Evolutionary conservation across 2,888 invertebrate genomes (phyloP).

Genomic region (Cephus rjabovi): DNA sequence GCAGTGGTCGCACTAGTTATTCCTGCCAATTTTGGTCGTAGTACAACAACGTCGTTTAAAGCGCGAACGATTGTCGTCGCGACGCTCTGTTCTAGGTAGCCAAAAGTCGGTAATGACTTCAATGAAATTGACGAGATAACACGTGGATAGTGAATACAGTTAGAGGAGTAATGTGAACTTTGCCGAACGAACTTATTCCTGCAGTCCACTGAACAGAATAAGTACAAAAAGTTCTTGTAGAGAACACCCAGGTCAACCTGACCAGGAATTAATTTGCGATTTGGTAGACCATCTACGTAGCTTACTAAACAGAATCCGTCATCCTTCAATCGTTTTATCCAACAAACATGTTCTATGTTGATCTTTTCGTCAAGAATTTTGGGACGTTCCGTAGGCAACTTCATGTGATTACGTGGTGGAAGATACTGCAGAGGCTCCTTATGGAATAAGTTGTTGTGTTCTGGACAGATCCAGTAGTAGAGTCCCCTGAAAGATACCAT

Average conservation of each 20-base stretch:
- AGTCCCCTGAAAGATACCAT: slow-evolving; percentile 70
- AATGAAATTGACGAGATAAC: slow-evolving; percentile 67
- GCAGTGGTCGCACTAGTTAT: slow-evolving; percentile 69
- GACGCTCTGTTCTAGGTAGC: slow-evolving; percentile 74
- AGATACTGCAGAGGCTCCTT: slow-evolving; percentile 66
- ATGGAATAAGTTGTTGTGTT: slow-evolving; percentile 69
- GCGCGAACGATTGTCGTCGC: slow-evolving; percentile 70
- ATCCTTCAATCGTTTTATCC: slow-evolving; percentile 66
- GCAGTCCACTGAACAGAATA: slow-evolving; percentile 71
- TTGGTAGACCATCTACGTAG: slow-evolving; percentile 70
- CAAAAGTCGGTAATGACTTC: slow-evolving; percentile 70
- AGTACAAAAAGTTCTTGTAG: slow-evolving; percentile 69
- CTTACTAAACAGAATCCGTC: slow-evolving; percentile 74
- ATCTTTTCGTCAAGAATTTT: slow-evolving; percentile 47
- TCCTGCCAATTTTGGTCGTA: slow-evolving; percentile 74
- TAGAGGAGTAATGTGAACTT: slow-evolving; percentile 69
- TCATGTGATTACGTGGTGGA: slow-evolving; percentile 51
- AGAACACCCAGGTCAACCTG: slow-evolving; percentile 65
- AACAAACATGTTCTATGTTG: slow-evolving; percentile 62
- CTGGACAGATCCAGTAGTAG: slow-evolving; percentile 74
- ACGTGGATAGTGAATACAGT: slow-evolving; percentile 62
- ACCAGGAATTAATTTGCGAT: slow-evolving; percentile 68
- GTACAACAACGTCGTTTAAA: slow-evolving; percentile 68
- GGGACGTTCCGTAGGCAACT: slow-evolving; percentile 69
- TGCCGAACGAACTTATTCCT: slow-evolving; percentile 69